A percentile compares a stretch with the other conserved stretches of the same genome.
phyloP scores from a whole-genome alignment of 2,888 invertebrate genomes.

The Anthophora plumipes region DNA sequence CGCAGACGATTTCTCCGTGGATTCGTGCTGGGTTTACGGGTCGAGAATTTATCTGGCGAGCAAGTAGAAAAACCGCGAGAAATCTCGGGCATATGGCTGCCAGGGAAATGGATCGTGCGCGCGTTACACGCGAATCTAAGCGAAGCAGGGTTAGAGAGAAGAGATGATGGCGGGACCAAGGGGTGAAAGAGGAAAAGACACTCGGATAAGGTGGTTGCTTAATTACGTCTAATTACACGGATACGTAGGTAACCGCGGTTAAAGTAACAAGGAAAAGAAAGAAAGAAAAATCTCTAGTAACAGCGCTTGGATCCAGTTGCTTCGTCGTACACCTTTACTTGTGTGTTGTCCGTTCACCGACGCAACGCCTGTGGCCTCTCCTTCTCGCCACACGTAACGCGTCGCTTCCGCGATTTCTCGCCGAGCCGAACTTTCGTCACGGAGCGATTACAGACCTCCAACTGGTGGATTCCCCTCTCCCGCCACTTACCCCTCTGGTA shows the following conservation, averaged over 20 bases:
- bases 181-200: background rate
- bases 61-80: slow-evolving; percentile 71
- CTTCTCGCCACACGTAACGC: slow-evolving; percentile 26
- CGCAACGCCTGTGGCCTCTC: slow-evolving; percentile 33
- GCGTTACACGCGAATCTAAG: background rate
- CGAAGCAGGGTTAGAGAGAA: no score
- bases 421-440: slow-evolving; percentile 44
- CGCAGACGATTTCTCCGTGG: slow-evolving; percentile 57
- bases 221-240: slow-evolving; percentile 81
- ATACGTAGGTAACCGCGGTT: slow-evolving; percentile 52
- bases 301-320: slow-evolving; percentile 61
- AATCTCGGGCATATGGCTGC: slow-evolving; percentile 66
- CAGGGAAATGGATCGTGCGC: slow-evolving; percentile 53
- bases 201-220: slow-evolving; percentile 79
- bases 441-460: slow-evolving; percentile 29
- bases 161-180: no score
- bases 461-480: slow-evolving; percentile 21
- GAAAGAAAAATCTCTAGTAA: slow-evolving; percentile 51
- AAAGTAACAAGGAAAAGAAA: background rate
- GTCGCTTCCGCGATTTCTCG: slow-evolving; percentile 53
- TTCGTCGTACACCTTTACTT: background rate
- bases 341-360: slow-evolving; percentile 22
- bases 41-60: slow-evolving; percentile 67
- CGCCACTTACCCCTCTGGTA: no score
- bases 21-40: slow-evolving; percentile 64